A percentile compares a stretch with the other conserved stretches of the same genome.
These are phyloP conservation scores for Mesorhabditis belari DNA, from an alignment of 2,888 invertebrate species.

Conservation along the genomic window DNA sequence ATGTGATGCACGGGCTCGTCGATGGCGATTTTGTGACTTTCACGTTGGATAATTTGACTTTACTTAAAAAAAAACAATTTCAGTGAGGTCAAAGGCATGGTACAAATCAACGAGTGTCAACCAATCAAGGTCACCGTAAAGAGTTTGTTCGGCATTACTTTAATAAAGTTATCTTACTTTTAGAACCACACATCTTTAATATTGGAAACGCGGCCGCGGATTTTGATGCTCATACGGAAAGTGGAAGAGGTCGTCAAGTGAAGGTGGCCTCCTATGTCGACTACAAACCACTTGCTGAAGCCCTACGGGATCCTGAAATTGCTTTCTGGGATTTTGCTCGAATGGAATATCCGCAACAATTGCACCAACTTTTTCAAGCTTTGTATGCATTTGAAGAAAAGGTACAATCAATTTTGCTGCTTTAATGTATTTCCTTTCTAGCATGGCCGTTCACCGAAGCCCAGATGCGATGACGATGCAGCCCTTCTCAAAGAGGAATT, in stretches of 20 bases:
- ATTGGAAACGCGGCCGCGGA: slow-evolving; percentile 64
- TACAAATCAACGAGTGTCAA: slow-evolving; percentile 76
- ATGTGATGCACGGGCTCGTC: slow-evolving; percentile 88
- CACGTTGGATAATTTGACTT: slow-evolving; percentile 13
- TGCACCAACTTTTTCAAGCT: slow-evolving; percentile 79
- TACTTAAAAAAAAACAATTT: background rate
- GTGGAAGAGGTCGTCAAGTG: slow-evolving; percentile 89
- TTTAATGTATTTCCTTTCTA: slow-evolving; percentile 5
- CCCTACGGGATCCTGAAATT: slow-evolving; percentile 75
- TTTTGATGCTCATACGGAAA: slow-evolving; percentile 73
- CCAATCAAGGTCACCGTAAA: slow-evolving; percentile 81
- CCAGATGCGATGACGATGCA: slow-evolving; percentile 22
- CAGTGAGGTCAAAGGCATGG: slow-evolving; percentile 92
- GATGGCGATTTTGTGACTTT: slow-evolving; percentile 94
- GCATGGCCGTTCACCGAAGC: slow-evolving; percentile 24
- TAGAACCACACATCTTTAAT: slow-evolving; percentile 83
- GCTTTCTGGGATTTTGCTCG: slow-evolving; percentile 85
- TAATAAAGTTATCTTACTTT: slow-evolving; percentile 9
- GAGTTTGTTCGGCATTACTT: slow-evolving; percentile 35
- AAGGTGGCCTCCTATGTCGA: slow-evolving; percentile 33
- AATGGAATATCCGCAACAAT: slow-evolving; percentile 78
- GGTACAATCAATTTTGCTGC: background rate
- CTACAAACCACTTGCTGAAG: slow-evolving; percentile 59
- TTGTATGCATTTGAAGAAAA: slow-evolving; percentile 66
- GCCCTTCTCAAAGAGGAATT: slow-evolving; percentile 28